A percentile compares a stretch with the other conserved stretches of the same genome.
Evolutionary conservation across 2,113 vertebrate species (phyloP).

Genomic region (Euleptes europaea): DNA sequence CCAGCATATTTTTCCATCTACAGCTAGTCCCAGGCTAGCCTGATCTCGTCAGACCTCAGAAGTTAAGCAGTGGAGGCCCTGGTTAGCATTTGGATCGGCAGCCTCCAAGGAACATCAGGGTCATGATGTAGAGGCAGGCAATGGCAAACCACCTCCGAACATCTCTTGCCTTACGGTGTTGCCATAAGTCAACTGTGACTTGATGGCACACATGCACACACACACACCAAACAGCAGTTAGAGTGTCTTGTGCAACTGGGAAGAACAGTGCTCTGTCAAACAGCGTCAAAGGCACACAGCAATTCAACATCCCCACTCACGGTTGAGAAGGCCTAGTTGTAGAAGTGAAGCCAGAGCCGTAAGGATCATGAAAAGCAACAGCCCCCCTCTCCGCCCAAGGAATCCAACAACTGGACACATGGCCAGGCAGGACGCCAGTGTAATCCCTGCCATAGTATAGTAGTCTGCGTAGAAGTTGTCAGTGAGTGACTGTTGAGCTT

Average conservation of each 20-base stretch:
- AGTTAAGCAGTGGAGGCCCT: too few species aligned
- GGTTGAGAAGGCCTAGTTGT: constrained; percentile 93
- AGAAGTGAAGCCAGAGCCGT: constrained; percentile 93
- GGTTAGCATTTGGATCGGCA: too few species aligned
- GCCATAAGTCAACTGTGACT: too few species aligned
- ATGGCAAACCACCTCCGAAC: too few species aligned
- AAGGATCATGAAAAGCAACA: constrained; percentile 96
- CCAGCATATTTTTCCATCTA: background rate
- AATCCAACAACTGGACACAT: constrained; percentile 88
- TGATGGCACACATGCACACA: too few species aligned
- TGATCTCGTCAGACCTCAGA: too few species aligned
- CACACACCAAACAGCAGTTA: background rate
- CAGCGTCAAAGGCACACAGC: background rate
- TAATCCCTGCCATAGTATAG: constrained; percentile 91
- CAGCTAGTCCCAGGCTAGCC: background rate
- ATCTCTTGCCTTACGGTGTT: too few species aligned
- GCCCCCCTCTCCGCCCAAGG: constrained; percentile 91
- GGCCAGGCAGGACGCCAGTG: constrained; percentile 89
- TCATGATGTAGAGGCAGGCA: too few species aligned
- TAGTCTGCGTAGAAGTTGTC: constrained; percentile 94
- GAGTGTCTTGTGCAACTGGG: rapidly evolving
- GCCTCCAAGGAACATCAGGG: too few species aligned
- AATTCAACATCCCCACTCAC: constrained; percentile 74
- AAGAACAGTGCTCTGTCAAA: background rate
- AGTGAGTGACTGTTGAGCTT: constrained; percentile 82